Evolutionary conservation across 2,113 vertebrate species (phyloP), one percentile per base, ranked within the genome.

Genomic region (Pogonocichla stellata): DNA sequence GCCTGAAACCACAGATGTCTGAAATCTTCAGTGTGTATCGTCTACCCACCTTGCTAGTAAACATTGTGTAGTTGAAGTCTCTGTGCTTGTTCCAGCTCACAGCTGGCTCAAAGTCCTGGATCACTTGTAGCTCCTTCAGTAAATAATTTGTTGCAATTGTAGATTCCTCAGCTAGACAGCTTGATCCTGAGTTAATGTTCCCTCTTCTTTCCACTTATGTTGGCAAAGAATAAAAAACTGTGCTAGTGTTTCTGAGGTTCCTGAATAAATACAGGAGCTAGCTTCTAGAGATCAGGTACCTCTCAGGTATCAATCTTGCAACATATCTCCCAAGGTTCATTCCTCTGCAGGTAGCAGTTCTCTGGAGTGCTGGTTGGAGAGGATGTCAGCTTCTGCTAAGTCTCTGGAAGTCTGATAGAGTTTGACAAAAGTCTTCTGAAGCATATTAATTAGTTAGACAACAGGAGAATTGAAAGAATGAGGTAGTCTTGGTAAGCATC

Each of bases 81-180:
- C 14, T 40, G n/a, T 51, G 3, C 38, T 57, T 72, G 26, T 53
- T 77, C 18, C 8, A 29, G 29, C 12, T 84, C 0, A 5, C 25
- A 66, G 47, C 47, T 88, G 56, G 12, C 19, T n/a, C 0, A 0
- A 16, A 66, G 45, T 51, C 29, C 19, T 5, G 5, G 58, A 75
- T 72, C 15, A 22, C 13, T 71, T 47, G 51, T 18, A 57, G 42
- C 18, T 87, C 25, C 40, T 70, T 50, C 23, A 56, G 45, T 71
- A 93, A 90, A 57, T 54, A 70, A 74, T n/a, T 79, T 31, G 33
- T 60, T 84, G 72, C 12, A 66, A 10, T 25, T 81, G 38, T 62
- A 58, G 42, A 18, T 64, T 73, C 34, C 24, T 85, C n/a, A 80
- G 33, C 47, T 42, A 42, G 33, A 19, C 5, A 24, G 17, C 10